Evolutionary conservation across 35 echinoderm and acorn worm species (phyloP), one percentile per base, ranked within the genome.

Genomic region (Patiria miniata): DNA sequence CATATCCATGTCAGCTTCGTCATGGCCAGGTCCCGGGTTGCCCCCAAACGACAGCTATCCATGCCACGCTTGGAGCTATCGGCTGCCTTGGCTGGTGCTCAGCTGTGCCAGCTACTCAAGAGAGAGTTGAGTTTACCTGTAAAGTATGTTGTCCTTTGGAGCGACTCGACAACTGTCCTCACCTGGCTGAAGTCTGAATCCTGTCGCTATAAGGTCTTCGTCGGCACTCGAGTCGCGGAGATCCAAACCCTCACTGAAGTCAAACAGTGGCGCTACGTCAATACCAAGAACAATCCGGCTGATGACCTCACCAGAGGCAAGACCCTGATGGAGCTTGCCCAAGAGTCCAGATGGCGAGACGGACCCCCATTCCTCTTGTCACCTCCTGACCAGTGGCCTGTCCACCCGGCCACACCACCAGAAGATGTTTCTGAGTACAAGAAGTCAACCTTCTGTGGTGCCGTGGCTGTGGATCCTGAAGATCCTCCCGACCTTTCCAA

Each of bases 41-140:
- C 56, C 53, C 87, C 87, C 9, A 56, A 85, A 18, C 83, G 89
- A 42, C 51, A 32, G 39, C 50, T 93, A 19, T 52, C 92, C 2
- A 93, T 93, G 9, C 92, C 87, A 44, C 53, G 87, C 17, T 73
- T 89, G 36, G 92, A 93, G 54, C 39, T 93, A 37, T 51, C 78
- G 0, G 79, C 86, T 47, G 86, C 86, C 7, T 68, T 89, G 1
- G 18, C 88, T 36, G 86, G 44, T 0, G 81, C 79, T 2, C 39
- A 68, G 47, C 30, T 89, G 81, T 77, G 37, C 51, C 52, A 76
- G 36, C 23, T 79, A 17, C 17, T 93, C 50, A 2, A 79, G 17
- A 47, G 51, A 77, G 87, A 93, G 73, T 37, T 93, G 37, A 38
- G 17, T 23, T 17, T 47, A 51, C n/a, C 32, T 36, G 12, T 79